Base-by-base conservation (phyloP, 2,797 vertebrate species). In the Esox lucius region DNA sequence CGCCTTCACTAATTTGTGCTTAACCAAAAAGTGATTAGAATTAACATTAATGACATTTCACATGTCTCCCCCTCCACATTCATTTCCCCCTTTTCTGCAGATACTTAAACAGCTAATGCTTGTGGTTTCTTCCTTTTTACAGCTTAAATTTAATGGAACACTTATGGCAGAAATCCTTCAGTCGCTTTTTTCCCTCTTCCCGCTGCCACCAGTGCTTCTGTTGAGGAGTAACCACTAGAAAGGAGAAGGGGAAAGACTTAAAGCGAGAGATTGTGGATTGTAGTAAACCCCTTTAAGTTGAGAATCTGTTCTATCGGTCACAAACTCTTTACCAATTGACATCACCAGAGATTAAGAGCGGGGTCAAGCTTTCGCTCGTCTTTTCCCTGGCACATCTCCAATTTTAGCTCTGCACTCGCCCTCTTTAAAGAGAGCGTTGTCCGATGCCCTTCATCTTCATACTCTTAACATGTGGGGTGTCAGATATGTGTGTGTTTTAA, bases 21-120 rank as follows among this genome's bases (percentile, higher is more conserved):
- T 93, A 93, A 93, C 91, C 89, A 92, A 93, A 93, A 93, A 93
- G 91, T 92, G 91, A 93, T 94, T 93, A 93, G 91, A 92, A 92
- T 93, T 90, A 93, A 91, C 91, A 91, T 92, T 92, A 93, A 93
- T 92, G 92, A 89, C 91, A 91, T 93, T 93, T 93, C 90, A 91
- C 90, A 90, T 90, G 87, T 91, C 82, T 76, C 59, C 56, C 22
- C 39, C 86, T 91, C 77, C 81, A 86, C 87, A 90, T 92, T 87
- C 89, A 90, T 90, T 91, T 87, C 88, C 81, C 79, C 16, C 39
- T 68, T 15, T 26, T 81, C 75, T 77, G 81, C 84, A 86, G 87
- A 89, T 88, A 85, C 87, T 91, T 89, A 92, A 87, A 81, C 86
- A 77, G 85, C 90, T 92, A 90, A 93, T 87, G 84, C 90, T 84